Evolutionary conservation across 1,140 invertebrate genomes (phyloP), one percentile per base, ranked within the genome.

Genomic region (Ephestia elutella): DNA sequence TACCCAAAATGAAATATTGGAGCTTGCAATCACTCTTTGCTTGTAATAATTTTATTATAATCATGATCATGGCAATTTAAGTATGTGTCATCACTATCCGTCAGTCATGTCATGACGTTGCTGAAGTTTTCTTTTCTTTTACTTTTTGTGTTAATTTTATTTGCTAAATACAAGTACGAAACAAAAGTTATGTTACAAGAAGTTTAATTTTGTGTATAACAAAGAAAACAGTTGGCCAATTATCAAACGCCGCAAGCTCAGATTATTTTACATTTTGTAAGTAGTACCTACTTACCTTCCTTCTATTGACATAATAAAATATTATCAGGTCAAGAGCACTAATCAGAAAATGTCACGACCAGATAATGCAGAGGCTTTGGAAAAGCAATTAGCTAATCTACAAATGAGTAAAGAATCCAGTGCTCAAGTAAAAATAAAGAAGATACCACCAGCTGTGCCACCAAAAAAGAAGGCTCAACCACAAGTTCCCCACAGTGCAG

Each of bases 391-490:
- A 69, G 89, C 90, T 4, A 89, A 91, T 62, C 70, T 92, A 49
- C 89, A 90, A 67, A 77, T 91, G 72, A 69, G 78, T 55, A 90
- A 87, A 54, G 82, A 87, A 48, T 35, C 70, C 13, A 76, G 73
- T 70, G 69, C 65, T 4, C 60, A 77, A 19, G 74, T 73, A 49
- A 82, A 77, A 63, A 73, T 77, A 4, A 94, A 92, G 68, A 95
- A 95, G 82, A 83, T 94, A 58, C 93, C 92, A 60, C 94, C 94
- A 57, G 93, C 93, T 51, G 82, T 95, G 54, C 94, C 94, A 35
- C 94, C 94, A n/a, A 95, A 95, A 82, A 94, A 94, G 49, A 94
- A 94, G 86, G 90, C 91, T 60, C 91, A 92, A 73, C 93, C 93
- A n/a, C 91, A 93, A 90, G 92, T 93, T 73, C 89, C 89, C 66